Evolutionary conservation across 2,797 vertebrate genomes (phyloP), one percentile per base, ranked within the genome.

Genomic region (Pelodytes ibericus): DNA sequence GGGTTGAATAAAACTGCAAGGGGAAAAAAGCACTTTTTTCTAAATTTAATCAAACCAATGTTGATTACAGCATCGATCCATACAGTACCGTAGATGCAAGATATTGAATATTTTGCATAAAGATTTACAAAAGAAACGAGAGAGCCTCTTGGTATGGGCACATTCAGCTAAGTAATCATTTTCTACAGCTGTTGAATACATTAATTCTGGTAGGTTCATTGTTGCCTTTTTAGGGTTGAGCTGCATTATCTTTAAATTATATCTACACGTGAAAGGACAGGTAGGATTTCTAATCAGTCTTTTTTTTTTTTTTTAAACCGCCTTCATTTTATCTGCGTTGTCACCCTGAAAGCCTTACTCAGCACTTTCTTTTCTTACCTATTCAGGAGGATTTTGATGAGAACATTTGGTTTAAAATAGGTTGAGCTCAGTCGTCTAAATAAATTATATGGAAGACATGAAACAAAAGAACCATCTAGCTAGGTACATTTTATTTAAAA

Each of bases 221-320:
- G 64, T 75, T 69, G 41, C 53, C 39, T 57, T 49, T 66, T 3
- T 74, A 56, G 63, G 56, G 58, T 60, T 74, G 67, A n/a, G 20
- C n/a, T 67, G 63, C 67, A 60, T 74, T 74, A 74, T 74, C 51
- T 25, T 74, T 53, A 74, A 67, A 74, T 67, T 33, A 67, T 74
- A 74, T 59, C 29, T 11, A 60, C n/a, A 67, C n/a, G 53, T 24
- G 33, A 67, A 59, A 39, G 56, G 27, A 60, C 53, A 74, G 63
- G 72, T 66, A 65, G 33, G 36, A 30, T 58, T 44, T 24, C 36
- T 58, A 58, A 65, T 27, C 15, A 56, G 25, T 24, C 39, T 27
- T 41, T 53, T 53, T 53, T 24, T n/a, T n/a, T n/a, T n/a, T n/a
- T n/a, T n/a, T n/a, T n/a, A n/a, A n/a, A n/a, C n/a, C n/a, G n/a